Base-by-base conservation (phyloP, 2,888 invertebrate species). In the Globia sparganii region DNA sequence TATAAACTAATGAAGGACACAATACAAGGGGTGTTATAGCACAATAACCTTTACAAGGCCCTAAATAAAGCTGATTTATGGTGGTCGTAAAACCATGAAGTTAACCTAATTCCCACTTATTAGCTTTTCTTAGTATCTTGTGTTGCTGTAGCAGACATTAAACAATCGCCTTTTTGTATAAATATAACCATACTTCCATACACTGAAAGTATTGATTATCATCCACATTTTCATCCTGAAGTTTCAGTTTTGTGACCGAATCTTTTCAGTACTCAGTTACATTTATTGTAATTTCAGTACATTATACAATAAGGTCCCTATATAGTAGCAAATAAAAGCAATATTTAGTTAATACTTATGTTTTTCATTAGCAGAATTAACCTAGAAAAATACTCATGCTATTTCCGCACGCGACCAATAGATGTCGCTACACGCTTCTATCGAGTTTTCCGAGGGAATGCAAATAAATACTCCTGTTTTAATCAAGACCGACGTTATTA, bases 371-470 rank as follows among this genome's bases (percentile, higher is more conserved):
- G 72, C 40, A 86, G 84, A 87, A 72, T 74, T 93, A 92, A 92
- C 92, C 92, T 91, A 91, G 86, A 91, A 91, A 90, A 84, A 81
- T 74, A 80, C 68, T 76, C 49, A 49, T 69, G 75, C 72, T 73
- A 71, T 85, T 85, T 90, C 87, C 79, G 81, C 74, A 86, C 84
- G 81, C 78, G 71, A 40, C 74, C 87, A 75, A 83, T 85, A 94
- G 95, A 91, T 94, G 95, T 91, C 94, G 93, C 93, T 89, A 92
- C 83, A 65, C 21, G 87, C 84, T 72, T 72, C 90, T 86, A 87
- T 88, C 87, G 87, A 88, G 81, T 86, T 87, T 88, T 80, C 70
- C 78, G 65, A 21, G 34, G 73, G 65, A 83, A 80, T 79, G 68
- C 71, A 58, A 79, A 77, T 75, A 80, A 76, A 68, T 72, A 64